These are phyloP conservation scores for Troilus luridus DNA, from an alignment of 2,888 invertebrate genomes.

Conservation along the genomic window DNA sequence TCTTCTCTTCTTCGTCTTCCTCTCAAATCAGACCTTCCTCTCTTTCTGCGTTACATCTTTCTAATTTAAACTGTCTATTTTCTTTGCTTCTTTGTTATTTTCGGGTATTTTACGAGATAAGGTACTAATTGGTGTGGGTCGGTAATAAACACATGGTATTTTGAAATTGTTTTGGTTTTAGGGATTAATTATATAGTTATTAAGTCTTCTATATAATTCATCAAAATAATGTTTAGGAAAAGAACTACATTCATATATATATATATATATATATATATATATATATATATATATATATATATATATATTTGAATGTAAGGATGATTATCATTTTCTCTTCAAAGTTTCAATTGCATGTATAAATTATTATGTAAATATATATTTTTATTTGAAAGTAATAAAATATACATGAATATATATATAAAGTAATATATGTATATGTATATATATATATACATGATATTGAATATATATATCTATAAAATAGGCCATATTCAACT, in stretches of 20 bases:
- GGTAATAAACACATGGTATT: not conserved
- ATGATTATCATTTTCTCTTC: not conserved
- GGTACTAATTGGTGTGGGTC: not conserved
- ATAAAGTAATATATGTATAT: too few relatives aligned
- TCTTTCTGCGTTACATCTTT: constrained; percentile 45
- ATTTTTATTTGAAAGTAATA: too few relatives aligned
- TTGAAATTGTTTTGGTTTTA: not conserved
- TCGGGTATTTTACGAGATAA: not conserved
- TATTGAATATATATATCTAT: too few relatives aligned
- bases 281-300: not conserved
- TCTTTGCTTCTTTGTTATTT: constrained; percentile 28
- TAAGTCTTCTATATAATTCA: not conserved
- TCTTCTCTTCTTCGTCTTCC: constrained; percentile 33
- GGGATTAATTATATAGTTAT: not conserved
- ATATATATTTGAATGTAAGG: not conserved
- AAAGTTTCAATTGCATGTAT: too few relatives aligned
- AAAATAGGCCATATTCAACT: too few relatives aligned
- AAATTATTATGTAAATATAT: too few relatives aligned
- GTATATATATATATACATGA: too few relatives aligned
- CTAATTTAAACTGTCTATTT: constrained; percentile 47
- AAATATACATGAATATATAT: too few relatives aligned
- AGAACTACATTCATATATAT: not conserved
- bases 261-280: constrained; percentile 1
- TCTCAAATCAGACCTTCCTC: constrained; percentile 18
- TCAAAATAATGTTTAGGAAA: too few relatives aligned